Base-by-base conservation (phyloP, 2,113 vertebrate genomes). In the Pleuronectes platessa region DNA sequence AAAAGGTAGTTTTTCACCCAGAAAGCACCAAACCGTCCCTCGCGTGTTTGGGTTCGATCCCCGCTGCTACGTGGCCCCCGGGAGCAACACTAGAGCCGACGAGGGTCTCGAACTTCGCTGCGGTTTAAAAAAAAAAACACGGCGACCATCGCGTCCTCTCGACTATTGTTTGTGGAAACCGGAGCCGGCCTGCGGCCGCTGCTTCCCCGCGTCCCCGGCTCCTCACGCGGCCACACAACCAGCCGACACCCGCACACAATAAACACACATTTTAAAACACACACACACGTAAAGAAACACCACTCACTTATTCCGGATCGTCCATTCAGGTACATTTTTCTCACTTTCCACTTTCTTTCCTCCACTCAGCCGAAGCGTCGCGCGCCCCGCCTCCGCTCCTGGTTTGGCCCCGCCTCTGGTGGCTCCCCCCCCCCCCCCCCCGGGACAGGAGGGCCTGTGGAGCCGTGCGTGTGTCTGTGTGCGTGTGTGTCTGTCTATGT, bases 301-400 rank as follows among this genome's bases (percentile, higher is more conserved):
- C 67, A 89, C 90, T 89, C 86, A 90, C 91, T 91, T 85, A 85
- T 81, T 82, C 62, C 85, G 35, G 84, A 68, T 77, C 31, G 72
- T 90, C 86, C 92, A 93, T 92, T 88, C 87, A 93, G 91, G 83
- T 89, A 88, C 26, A 12, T 90, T 93, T 31, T 90, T 87, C 87
- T 84, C 84, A 92, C 92, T 91, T 92, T 92, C 88, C 86, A 90
- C 92, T 93, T 89, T 92, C 92, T 87, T 92, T 88, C 90, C n/a
- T 20, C 53, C 89, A 75, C 63, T 84, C 76, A 77, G 77, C 88
- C 90, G 87, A 80, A 82, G 78, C 81, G n/a, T 72, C 77, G 73
- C 17, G 75, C 18, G 83, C 91, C 89, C 86, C 90, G 89, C 91
- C 90, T 76, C 79, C 80, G 26, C 75, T 55, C 24, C 68, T 51